Percentiles rank a stretch among this genome's conserved stretches.
Conservation (phyloP, 53 echinoderm and acorn worm genomes). For the Echinometra lucunter region DNA sequence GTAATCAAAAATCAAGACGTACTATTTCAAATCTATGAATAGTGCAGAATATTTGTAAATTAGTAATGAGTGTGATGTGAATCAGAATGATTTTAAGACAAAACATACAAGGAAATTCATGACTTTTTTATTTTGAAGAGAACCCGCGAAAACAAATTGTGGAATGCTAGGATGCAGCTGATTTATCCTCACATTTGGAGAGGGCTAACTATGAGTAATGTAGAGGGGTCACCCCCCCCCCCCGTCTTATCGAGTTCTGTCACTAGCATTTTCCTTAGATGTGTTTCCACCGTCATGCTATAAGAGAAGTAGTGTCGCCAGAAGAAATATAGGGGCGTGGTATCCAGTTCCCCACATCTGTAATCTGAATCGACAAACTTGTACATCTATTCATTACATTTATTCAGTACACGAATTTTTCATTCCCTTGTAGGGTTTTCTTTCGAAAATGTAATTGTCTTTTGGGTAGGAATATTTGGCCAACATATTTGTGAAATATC, state of each 20-base stretch:
- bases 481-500: background rate
- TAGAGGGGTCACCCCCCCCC: background rate
- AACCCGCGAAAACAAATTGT: background rate
- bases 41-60: background rate
- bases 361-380: background rate
- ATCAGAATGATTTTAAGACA: no score
- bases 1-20: background rate
- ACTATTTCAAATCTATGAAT: no score
- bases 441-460: background rate
- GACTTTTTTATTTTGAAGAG: no score
- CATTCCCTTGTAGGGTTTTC: no score
- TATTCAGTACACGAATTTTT: background rate
- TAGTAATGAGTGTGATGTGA: no score
- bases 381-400: background rate
- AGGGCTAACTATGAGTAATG: background rate
- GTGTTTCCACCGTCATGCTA: background rate
- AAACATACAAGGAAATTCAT: no score
- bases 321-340: background rate
- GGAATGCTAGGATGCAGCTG: no score
- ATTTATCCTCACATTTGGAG: background rate
- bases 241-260: background rate
- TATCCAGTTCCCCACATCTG: background rate
- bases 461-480: background rate
- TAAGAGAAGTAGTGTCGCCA: background rate
- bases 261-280: background rate